Evolutionary conservation across 2,113 vertebrate genomes (phyloP).

Genomic region (Nicator chloris): DNA sequence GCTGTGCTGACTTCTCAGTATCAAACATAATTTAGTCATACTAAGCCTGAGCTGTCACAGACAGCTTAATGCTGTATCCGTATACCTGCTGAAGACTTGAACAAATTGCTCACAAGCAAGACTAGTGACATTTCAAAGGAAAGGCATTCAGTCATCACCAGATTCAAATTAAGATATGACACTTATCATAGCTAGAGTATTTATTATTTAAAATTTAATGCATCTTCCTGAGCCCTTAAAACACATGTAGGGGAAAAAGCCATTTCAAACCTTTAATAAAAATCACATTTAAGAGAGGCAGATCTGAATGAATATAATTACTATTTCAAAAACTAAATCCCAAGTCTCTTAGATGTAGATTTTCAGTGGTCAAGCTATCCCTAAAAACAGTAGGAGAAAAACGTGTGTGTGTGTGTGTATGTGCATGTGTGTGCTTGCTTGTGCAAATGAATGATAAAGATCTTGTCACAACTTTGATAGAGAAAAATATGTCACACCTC

Average conservation of each 20-base stretch:
- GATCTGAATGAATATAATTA: not conserved
- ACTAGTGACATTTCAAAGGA: not conserved
- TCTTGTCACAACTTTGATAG: not conserved
- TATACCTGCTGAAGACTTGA: not conserved
- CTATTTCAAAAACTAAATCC: not conserved
- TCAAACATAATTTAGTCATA: not conserved
- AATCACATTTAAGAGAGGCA: not conserved
- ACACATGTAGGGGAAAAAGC: not conserved
- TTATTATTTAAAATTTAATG: conserved; percentile 42
- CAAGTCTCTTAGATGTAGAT: not conserved
- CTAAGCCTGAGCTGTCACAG: not conserved
- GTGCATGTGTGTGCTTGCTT: not conserved
- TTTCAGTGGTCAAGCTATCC: not conserved
- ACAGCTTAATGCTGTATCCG: not conserved
- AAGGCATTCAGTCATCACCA: not conserved
- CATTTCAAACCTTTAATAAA: conserved; percentile 36
- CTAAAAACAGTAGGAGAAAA: not conserved
- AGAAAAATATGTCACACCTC: not conserved
- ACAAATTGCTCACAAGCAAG: not conserved
- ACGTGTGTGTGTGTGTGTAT: not conserved
- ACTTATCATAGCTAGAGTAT: conserved; percentile 40
- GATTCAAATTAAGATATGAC: conserved; percentile 4
- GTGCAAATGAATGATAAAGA: not conserved
- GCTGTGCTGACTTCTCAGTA: not conserved
- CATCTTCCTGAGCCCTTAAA: conserved; percentile 7